Base-by-base conservation (phyloP, 2,888 invertebrate genomes). In the Abrostola tripartita region DNA sequence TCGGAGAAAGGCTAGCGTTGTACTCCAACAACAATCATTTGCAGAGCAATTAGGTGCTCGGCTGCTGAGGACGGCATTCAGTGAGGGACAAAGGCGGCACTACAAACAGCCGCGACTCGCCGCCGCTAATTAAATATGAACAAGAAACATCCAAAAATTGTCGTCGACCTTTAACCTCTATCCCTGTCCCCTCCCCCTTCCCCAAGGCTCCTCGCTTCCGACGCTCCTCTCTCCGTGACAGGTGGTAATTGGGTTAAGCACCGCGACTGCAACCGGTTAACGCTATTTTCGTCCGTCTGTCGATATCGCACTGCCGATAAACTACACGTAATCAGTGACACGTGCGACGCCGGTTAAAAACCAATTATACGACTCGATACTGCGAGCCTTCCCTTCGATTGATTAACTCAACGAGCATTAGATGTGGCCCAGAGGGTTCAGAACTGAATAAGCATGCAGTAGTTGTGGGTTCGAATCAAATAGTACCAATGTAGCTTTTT, bases 101-200 rank as follows among this genome's bases (percentile, higher is more conserved):
- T 51, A 62, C 65, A 60, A 77, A 74, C 51, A 59, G 60, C 52
- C 59, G 56, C 44, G 55, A 52, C 61, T 58, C 60, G 44, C 60
- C 62, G 58, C 67, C 58, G 40, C 61, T 74, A 63, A 78, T 76
- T 78, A 69, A 70, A 78, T 70, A 76, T 76, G 62, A 70, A 76
- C 67, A 74, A 66, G 75, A 62, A 78, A 78, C 65, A 65, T 71
- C 53, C 75, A 76, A 78, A 76, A 76, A 70, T 65, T 65, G 78
- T 63, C 66, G 35, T 61, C 54, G 57, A 61, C 53, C 66, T 66
- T 51, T 70, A 53, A 61, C 70, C 57, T 53, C 51, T 5, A 5
- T 5, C 51, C 44, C 37, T 5, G 5, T 5, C 51, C 44, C 37
- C 44, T 7, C 5, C n/a, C 24, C 11, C 0, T 7, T 6, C 4